Base-by-base conservation (phyloP, 1,140 invertebrate genomes). In the Pseudachorutes palmiensis region DNA sequence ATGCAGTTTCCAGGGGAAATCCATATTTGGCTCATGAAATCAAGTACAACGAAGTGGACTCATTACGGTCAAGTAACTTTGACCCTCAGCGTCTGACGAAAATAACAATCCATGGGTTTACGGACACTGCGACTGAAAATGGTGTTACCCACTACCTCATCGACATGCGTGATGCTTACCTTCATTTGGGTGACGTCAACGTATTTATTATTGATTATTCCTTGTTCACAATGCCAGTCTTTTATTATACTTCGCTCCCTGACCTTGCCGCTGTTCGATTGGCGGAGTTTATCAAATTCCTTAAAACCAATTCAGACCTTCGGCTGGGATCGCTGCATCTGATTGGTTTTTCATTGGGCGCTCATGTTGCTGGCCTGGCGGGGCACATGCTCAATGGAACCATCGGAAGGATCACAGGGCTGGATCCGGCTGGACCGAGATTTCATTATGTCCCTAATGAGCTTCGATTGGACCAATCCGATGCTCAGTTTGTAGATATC, bases 11-110 rank as follows among this genome's bases (percentile, higher is more conserved):
- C 30, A 73, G 72, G 31, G 62, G 69, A 55, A 73, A 73, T 64
- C 72, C 72, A 24, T 31, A 69, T 9, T 49, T 70, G 48, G 72
- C 72, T 14, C 72, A 73, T 45, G 72, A 73, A 59, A 55, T 73
- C 5, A 64, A 64, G 30, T 65, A 48, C 36, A 55, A 65, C 14
- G 62, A 73, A 57, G 24, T 59, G 1, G 67, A 69, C 19, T 70
- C 72, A 0, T 26, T 73, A 30, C 41, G 29, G n/a, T 64, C 61
- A 2, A 73, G 72, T 32, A 70, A 68, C 57, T 73, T 73, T 59
- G 59, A 73, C 24, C 24, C 64, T 12, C 45, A 12, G 9, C 51
- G 69, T 2, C 36, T 70, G 1, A 73, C 72, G 1, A 73, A 73
- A 59, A 65, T 73, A 29, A 55, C 70, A 1, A 70, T 73, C 51